These are phyloP conservation scores for Spatula versicolor DNA, from an alignment of 2,797 vertebrate genomes.

Conservation along the genomic window DNA sequence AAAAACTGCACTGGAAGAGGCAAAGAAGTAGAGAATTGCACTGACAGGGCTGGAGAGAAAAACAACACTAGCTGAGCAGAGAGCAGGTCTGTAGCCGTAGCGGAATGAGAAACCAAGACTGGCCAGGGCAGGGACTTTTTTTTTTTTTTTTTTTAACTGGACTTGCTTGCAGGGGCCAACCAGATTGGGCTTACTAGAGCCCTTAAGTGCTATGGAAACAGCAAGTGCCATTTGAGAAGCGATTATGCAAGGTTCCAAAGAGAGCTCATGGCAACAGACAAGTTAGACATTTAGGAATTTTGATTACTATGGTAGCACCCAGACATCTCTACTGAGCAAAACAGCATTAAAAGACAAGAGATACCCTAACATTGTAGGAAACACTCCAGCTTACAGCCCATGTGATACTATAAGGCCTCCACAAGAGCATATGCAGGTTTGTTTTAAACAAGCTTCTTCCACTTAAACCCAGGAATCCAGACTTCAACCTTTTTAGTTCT, in stretches of 20 bases:
- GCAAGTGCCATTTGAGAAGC: background rate
- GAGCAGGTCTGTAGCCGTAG: background rate
- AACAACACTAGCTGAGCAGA: background rate
- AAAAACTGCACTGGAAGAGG: background rate
- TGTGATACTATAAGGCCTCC: background rate
- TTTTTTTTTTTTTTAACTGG: background rate
- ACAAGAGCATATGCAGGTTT: fast-evolving
- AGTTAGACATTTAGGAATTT: background rate
- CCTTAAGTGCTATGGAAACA: background rate
- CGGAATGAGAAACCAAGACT: background rate
- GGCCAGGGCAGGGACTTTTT: background rate
- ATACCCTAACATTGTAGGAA: background rate
- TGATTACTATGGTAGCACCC: background rate
- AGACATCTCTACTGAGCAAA: background rate
- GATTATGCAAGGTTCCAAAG: background rate
- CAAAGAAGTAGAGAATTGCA: fast-evolving
- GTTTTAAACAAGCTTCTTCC: background rate
- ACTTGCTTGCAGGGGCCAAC: background rate
- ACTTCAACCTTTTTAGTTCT: background rate
- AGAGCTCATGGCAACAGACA: background rate
- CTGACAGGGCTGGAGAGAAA: background rate
- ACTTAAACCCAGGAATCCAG: background rate
- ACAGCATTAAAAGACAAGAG: background rate
- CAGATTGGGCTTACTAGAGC: background rate
- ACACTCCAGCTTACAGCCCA: background rate